Conservation (phyloP, 2,113 vertebrate genomes). For the Notarius quadriscutis region DNA sequence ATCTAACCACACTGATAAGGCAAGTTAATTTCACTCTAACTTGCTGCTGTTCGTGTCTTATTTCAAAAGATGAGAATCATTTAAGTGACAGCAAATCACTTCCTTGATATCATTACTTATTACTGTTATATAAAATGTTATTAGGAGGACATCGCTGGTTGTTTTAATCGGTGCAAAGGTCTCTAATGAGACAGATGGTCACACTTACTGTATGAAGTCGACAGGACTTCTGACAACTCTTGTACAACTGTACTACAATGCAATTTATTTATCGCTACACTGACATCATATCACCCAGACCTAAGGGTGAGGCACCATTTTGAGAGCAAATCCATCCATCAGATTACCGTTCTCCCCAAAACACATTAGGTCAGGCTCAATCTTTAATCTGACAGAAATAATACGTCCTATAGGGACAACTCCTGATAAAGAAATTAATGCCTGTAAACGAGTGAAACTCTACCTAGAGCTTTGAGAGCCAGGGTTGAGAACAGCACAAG, state of each 20-base stretch:
- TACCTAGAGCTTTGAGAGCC: constrained; percentile 87
- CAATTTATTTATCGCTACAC: neutral
- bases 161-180: neutral
- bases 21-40: neutral
- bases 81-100: neutral
- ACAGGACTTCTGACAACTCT: neutral
- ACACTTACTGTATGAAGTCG: neutral
- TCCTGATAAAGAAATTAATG: neutral
- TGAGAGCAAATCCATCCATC: neutral
- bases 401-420: neutral
- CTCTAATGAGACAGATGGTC: neutral
- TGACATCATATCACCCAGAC: neutral
- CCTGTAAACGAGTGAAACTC: constrained; percentile 37
- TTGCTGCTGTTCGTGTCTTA: neutral
- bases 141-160: neutral
- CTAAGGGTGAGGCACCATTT: neutral
- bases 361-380: neutral
- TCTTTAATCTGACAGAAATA: neutral
- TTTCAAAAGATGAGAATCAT: neutral
- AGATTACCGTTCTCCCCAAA: neutral
- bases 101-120: neutral
- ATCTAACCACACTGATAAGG: neutral
- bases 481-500: constrained; percentile 85
- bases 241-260: neutral
- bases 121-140: neutral